Evolutionary conservation across 2,113 vertebrate species (phyloP).

Genomic region (Trematomus loennbergii): DNA sequence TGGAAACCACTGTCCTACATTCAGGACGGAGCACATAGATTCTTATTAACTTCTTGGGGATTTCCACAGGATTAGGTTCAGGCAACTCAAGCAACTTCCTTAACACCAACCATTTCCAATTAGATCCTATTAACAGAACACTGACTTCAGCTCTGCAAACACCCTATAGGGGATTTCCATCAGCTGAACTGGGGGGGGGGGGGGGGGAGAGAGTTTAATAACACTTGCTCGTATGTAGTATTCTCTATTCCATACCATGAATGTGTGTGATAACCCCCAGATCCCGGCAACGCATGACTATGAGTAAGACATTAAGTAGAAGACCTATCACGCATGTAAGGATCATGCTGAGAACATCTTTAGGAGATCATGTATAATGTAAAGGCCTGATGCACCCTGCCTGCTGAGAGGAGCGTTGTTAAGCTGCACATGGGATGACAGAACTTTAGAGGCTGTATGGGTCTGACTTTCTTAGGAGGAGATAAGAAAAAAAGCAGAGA

Average conservation of each 20-base stretch:
- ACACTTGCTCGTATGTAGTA: constrained; percentile 9
- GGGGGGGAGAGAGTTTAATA: constrained; percentile 48
- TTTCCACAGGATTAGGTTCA: constrained; percentile 73
- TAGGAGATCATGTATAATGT: constrained; percentile 22
- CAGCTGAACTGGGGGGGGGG: constrained; percentile 46
- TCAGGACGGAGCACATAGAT: constrained; percentile 54
- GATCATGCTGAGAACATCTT: constrained; percentile 50
- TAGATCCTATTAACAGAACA: constrained; percentile 76
- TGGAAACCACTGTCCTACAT: constrained; percentile 62
- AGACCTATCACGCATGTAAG: not conserved
- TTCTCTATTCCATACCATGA: not conserved
- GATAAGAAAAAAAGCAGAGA: not conserved
- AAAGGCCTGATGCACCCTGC: constrained; percentile 6
- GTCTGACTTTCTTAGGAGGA: constrained; percentile 12
- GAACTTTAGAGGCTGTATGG: constrained; percentile 17
- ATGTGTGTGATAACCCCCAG: constrained; percentile 7
- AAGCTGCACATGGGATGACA: constrained; percentile 50
- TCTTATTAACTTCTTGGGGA: constrained; percentile 71
- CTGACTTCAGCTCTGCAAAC: constrained; percentile 66
- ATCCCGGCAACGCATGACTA: not conserved
- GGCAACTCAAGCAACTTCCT: constrained; percentile 70
- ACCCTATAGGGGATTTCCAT: constrained; percentile 65
- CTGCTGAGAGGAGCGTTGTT: constrained; percentile 11
- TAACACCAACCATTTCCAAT: constrained; percentile 72
- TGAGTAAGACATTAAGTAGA: constrained; percentile 34